Conservation (phyloP, 2,113 vertebrate genomes). For the Calcarius ornatus region DNA sequence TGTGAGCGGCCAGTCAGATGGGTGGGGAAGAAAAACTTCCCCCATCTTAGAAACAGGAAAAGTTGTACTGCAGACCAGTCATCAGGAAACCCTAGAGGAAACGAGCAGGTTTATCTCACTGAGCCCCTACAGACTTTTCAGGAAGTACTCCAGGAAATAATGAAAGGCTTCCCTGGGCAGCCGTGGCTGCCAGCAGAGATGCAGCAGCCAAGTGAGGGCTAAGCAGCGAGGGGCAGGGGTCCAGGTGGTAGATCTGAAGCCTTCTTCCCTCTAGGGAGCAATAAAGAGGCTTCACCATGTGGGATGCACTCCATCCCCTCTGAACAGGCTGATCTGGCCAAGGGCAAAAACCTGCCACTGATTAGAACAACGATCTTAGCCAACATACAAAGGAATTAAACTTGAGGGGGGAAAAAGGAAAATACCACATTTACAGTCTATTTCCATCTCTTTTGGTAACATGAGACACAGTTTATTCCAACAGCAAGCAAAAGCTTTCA, state of each 20-base stretch:
- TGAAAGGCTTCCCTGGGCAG: slow-evolving; percentile 48
- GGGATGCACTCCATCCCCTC: background rate
- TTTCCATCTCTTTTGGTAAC: background rate
- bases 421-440: background rate
- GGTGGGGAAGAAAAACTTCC: background rate
- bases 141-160: slow-evolving; percentile 56
- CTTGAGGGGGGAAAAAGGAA: background rate
- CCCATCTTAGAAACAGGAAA: background rate
- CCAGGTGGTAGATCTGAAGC: background rate
- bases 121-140: slow-evolving; percentile 31
- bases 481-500: background rate
- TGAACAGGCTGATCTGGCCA: background rate
- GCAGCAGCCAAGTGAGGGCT: background rate
- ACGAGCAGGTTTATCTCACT: background rate
- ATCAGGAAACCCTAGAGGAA: slow-evolving; percentile 51
- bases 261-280: background rate
- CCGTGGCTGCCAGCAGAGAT: background rate
- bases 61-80: background rate
- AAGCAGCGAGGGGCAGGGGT: background rate
- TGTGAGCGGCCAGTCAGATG: background rate
- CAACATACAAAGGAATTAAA: background rate
- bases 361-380: background rate
- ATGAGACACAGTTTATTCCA: background rate
- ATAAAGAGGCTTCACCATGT: background rate
- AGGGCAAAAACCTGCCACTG: background rate